Evolutionary conservation across 2,113 vertebrate species (phyloP), one percentile per base, ranked within the genome.

Genomic region (Herpetotheres cachinnans): DNA sequence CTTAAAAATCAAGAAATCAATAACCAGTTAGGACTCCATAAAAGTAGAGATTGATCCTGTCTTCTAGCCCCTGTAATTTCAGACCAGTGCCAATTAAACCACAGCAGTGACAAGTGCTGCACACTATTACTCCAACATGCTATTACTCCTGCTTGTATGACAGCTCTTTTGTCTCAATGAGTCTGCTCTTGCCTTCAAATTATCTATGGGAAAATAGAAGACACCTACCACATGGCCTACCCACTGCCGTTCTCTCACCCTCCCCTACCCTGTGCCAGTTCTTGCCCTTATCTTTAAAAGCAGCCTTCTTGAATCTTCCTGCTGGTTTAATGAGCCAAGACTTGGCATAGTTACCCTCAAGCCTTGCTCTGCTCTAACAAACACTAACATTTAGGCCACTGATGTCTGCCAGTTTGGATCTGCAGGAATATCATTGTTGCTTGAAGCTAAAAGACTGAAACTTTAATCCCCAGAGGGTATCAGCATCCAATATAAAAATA

Each of bases 321-420:
- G 67, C 34, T 6, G 29, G 50, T 82, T 87, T 73, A 95, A 88
- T 73, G 93, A 95, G 88, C 86, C 80, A 91, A 85, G 63, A 38
- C 69, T 96, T 93, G 95, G 63, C 94, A 94, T 0, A 84, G 90
- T 25, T 58, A 93, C 63, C 80, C 86, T 89, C 78, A 44, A 94
- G 88, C 24, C 77, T 83, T 67, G 81, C 93, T 95, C 58, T 80
- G 69, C 74, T 79, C 93, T 96, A 96, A 96, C 84, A 93, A 97
- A 93, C 82, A 88, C 14, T 25, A 84, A 62, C 71, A 90, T 66
- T 78, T 86, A 86, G 78, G 82, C 66, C 94, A 93, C 62, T 5
- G 1, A 49, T 30, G 66, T 38, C 87, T 96, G 74, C 77, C 89
- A 90, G 63, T 49, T 85, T 85, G 62, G 89, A 96, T 85, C 38